Evolutionary conservation across 2,113 vertebrate species (phyloP).

Genomic region (Pao palembangensis): DNA sequence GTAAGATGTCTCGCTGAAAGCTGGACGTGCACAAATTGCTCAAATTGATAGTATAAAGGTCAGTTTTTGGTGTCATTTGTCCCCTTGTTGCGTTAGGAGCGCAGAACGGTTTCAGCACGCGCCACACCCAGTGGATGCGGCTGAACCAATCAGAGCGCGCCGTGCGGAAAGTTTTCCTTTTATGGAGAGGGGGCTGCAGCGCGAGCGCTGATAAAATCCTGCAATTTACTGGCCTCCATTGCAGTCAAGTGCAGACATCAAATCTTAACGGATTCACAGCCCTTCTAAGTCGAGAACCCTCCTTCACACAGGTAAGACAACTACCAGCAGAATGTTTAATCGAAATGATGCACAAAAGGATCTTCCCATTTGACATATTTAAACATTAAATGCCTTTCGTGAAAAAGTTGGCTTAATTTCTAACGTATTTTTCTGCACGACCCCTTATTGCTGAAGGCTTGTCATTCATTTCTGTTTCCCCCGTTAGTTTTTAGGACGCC

Average conservation of each 20-base stretch:
- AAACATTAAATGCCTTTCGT: too few species aligned
- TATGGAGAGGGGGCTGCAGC: conserved; percentile 74
- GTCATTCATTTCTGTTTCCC: too few species aligned
- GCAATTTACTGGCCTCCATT: conserved; percentile 29
- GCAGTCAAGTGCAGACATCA: conserved; percentile 46
- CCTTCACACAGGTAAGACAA: conserved; percentile 55
- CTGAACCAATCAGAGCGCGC: conserved; percentile 65
- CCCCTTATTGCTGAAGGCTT: too few species aligned
- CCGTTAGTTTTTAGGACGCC: too few species aligned
- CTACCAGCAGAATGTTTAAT: neutral
- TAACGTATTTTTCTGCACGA: too few species aligned
- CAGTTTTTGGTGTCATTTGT: conserved; percentile 5
- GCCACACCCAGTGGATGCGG: conserved; percentile 65
- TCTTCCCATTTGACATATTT: too few species aligned
- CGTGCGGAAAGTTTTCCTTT: conserved; percentile 75
- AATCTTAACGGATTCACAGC: conserved; percentile 12
- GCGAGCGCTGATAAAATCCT: conserved; percentile 55
- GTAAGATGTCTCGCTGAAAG: neutral
- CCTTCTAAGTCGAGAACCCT: conserved; percentile 11
- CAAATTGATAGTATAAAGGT: conserved; percentile 8
- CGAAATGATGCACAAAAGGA: too few species aligned
- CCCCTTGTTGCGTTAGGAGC: conserved; percentile 13
- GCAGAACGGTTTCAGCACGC: conserved; percentile 34
- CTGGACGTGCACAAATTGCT: neutral
- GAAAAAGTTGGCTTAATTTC: too few species aligned